phyloP scores from a whole-genome alignment of 2,888 invertebrate genomes.

The Heliconius erato region DNA sequence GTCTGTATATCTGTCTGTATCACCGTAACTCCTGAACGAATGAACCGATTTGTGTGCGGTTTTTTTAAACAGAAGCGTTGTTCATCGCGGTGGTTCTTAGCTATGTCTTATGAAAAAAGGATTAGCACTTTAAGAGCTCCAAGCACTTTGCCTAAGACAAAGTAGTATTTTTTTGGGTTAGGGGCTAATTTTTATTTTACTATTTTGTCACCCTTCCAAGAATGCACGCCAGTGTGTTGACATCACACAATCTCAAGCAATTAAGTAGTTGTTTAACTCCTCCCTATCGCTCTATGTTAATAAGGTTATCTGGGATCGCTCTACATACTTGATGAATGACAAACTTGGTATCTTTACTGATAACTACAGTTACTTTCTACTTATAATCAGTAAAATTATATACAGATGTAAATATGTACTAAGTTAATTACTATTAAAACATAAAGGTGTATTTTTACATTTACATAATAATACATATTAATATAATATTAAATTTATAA shows the following conservation, averaged over 20 bases:
- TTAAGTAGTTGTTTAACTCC: slow-evolving; percentile 44
- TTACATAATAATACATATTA: too few species aligned
- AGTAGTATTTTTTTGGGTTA: too few species aligned
- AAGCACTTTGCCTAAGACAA: too few species aligned
- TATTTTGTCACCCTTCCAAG: slow-evolving; percentile 2
- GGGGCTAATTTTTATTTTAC: neutral
- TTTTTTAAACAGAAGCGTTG: too few species aligned
- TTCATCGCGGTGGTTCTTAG: too few species aligned
- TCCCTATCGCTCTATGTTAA: slow-evolving; percentile 51
- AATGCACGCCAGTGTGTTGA: slow-evolving; percentile 43
- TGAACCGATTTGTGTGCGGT: too few species aligned
- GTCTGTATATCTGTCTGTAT: too few species aligned
- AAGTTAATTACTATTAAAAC: neutral
- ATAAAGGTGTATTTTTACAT: too few species aligned
- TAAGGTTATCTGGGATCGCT: slow-evolving; percentile 54
- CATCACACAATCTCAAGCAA: slow-evolving; percentile 43
- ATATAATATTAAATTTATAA: too few species aligned
- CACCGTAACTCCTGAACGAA: neutral
- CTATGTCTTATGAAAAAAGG: too few species aligned
- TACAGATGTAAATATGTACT: neutral
- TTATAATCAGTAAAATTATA: neutral
- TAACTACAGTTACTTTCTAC: slow-evolving; percentile 22
- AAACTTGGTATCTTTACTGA: slow-evolving; percentile 37
- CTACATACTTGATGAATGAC: slow-evolving; percentile 50
- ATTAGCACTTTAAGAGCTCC: too few species aligned